A percentile compares a stretch with the other conserved stretches of the same genome.
These are phyloP conservation scores for Actinernus sp. DNA, from an alignment of 92 coral and sea anemone genomes.

Conservation along the genomic window DNA sequence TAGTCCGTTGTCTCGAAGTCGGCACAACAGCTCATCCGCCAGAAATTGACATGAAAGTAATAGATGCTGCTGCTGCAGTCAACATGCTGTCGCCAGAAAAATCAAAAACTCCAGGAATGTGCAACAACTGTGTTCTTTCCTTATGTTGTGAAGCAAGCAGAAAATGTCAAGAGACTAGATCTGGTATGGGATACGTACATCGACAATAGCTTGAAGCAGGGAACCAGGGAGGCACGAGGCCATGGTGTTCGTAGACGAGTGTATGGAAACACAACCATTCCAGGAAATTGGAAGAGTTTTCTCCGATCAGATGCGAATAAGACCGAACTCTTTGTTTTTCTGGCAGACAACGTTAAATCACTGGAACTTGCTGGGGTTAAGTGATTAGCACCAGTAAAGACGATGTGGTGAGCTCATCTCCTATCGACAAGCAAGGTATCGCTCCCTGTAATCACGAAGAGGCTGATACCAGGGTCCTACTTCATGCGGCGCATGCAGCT, in stretches of 20 bases:
- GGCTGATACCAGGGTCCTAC: conserved; percentile 1
- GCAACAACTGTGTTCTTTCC: too few species aligned
- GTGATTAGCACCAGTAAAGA: background rate
- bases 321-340: background rate
- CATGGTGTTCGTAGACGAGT: conserved; percentile 11
- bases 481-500: conserved; percentile 2
- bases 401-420: background rate
- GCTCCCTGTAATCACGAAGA: conserved; percentile 13
- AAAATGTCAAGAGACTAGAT: conserved; percentile 9
- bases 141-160: too few species aligned
- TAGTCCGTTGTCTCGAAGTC: conserved; percentile 7
- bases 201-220: conserved; percentile 15
- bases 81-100: conserved; percentile 30
- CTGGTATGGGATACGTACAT: conserved; percentile 4
- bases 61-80: conserved; percentile 46
- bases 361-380: background rate
- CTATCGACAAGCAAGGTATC: background rate
- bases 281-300: background rate
- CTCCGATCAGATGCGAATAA: background rate
- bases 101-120: conserved; percentile 8
- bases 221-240: conserved; percentile 34
- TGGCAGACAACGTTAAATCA: background rate
- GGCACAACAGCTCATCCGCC: conserved; percentile 11
- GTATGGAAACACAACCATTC: conserved; percentile 6
- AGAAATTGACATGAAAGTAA: conserved; percentile 17